Base-by-base conservation (phyloP, 2,797 vertebrate species). In the Urophycis tenuis region DNA sequence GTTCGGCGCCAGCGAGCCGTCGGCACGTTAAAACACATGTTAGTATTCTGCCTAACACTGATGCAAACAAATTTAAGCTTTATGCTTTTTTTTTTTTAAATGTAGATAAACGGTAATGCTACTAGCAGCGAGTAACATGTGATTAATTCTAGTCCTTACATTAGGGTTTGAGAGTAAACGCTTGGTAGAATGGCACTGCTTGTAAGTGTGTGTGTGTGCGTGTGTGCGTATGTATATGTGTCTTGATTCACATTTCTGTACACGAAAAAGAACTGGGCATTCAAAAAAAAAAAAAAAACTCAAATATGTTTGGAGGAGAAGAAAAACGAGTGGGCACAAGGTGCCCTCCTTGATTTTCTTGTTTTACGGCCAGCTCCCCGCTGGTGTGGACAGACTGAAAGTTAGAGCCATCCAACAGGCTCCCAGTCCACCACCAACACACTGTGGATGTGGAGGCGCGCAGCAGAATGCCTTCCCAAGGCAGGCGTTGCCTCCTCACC, bases 21-120 rank as follows among this genome's bases (percentile, higher is more conserved):
- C 84, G 85, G 29, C 53, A 2, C 53, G 22, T 64, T 53, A 25
- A 64, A 64, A 88, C 80, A 88, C 86, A 70, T 82, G 73, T 81
- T 87, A 72, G 81, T 87, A 87, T 90, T 89, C 85, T 91, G 89
- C 90, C 86, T 88, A 88, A 90, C 87, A 87, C 80, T 85, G 88
- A 91, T 92, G 91, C 91, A 90, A 89, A 87, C 92, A 87, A 90
- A 91, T 82, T 90, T 90, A 91, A 88, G 91, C 91, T 92, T 91
- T 85, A 91, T 90, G 91, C 92, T 92, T 92, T 67, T 88, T 90
- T n/a, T n/a, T n/a, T n/a, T n/a, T n/a, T n/a, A n/a, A 89, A 85
- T 88, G 86, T 93, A 92, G 92, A 91, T 79, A 84, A 86, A 81
- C 85, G 87, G 81, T 90, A 86, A 91, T 89, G 88, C 90, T 89